A percentile compares a stretch with the other conserved stretches of the same genome.
phyloP scores from a whole-genome alignment of 2,888 invertebrate species.

The Rhingia campestris region DNA sequence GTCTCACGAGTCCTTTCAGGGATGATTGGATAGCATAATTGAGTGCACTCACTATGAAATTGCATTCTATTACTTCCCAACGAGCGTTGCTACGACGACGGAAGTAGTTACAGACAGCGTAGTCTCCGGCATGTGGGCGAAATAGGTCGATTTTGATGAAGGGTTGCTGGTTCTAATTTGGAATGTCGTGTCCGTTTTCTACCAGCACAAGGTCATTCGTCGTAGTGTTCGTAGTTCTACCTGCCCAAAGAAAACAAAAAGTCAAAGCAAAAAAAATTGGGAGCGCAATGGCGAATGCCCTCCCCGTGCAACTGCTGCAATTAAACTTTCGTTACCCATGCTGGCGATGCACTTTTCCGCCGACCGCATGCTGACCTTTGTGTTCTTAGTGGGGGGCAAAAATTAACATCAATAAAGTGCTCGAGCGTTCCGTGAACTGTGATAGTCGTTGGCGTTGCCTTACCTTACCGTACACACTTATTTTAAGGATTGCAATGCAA shows the following conservation, averaged over 20 bases:
- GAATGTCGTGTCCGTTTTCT: conserved; percentile 40
- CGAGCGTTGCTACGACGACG: neutral
- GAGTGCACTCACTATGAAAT: conserved; percentile 56
- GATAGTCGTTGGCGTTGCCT: conserved; percentile 33
- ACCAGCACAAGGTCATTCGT: conserved; percentile 43
- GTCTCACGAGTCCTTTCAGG: conserved; percentile 36
- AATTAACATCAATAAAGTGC: conserved; percentile 54
- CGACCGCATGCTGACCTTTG: conserved; percentile 44
- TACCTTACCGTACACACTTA: neutral
- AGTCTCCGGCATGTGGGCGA: conserved; percentile 8
- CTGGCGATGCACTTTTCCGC: conserved; percentile 44
- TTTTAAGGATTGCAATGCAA: neutral
- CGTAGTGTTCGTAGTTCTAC: neutral
- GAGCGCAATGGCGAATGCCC: neutral
- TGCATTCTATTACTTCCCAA: conserved; percentile 49
- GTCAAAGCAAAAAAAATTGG: conserved; percentile 15
- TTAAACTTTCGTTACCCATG: conserved; percentile 50
- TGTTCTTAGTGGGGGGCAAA: conserved; percentile 29
- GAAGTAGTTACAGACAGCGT: conserved; percentile 25
- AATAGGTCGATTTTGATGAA: neutral
- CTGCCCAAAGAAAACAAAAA: conserved; percentile 7
- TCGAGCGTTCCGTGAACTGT: neutral
- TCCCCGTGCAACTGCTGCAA: conserved; percentile 40
- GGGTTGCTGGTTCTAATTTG: conserved; percentile 39
- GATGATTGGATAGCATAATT: conserved; percentile 53